These are phyloP conservation scores for Xenopus borealis DNA, from an alignment of 2,113 vertebrate genomes.

Conservation along the genomic window DNA sequence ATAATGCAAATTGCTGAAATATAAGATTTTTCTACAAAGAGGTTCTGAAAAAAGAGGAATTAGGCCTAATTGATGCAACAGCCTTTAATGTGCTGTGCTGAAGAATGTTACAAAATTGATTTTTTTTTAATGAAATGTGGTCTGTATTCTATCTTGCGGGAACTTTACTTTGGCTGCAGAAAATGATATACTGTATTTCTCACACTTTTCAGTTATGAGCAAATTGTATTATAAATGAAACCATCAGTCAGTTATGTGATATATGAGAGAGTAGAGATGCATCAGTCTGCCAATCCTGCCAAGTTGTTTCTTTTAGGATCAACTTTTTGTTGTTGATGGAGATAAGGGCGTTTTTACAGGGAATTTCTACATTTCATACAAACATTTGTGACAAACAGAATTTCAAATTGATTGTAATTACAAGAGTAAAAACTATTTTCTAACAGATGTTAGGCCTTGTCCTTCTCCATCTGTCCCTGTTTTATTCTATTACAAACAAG, in stretches of 20 bases:
- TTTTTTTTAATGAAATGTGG: conserved; percentile 55
- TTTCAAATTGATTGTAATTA: too few species aligned
- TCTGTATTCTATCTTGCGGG: conserved; percentile 27
- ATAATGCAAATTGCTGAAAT: conserved; percentile 99
- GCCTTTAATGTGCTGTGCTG: conserved; percentile 88
- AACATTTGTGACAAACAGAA: too few species aligned
- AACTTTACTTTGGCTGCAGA: conserved; percentile 17
- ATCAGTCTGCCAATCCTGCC: neutral
- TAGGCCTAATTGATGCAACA: conserved; percentile 86
- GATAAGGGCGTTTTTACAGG: too few species aligned
- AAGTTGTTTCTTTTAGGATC: too few species aligned
- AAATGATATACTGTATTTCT: conserved; percentile 31
- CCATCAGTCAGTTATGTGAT: neutral
- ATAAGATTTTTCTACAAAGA: conserved; percentile 85
- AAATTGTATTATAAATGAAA: conserved; percentile 29
- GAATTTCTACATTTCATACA: too few species aligned
- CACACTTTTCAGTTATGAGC: conserved; percentile 19
- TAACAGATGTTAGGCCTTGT: too few species aligned
- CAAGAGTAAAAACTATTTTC: too few species aligned
- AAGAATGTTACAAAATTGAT: conserved; percentile 72
- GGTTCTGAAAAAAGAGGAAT: conserved; percentile 79
- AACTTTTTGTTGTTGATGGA: too few species aligned
- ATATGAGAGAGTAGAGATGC: neutral
- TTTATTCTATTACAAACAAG: too few species aligned
- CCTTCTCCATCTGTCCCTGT: too few species aligned